A percentile compares a stretch with the other conserved stretches of the same genome.
Conservation (phyloP, 2,113 vertebrate genomes). For the Elgaria multicarinata region DNA sequence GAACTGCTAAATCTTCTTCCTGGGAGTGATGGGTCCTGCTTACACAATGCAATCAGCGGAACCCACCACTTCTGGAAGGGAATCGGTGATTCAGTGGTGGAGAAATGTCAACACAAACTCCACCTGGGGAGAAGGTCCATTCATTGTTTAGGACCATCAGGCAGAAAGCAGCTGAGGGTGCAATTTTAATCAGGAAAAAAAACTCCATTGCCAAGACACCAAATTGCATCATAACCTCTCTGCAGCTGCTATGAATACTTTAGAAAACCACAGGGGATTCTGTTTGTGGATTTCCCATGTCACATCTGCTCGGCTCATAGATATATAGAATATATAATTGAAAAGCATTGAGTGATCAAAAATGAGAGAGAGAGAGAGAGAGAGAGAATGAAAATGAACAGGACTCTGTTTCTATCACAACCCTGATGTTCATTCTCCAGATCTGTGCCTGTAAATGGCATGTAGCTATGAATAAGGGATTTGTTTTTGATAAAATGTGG, state of each 20-base stretch:
- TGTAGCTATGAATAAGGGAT: slow-evolving; percentile 13
- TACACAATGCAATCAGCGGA: too few relatives aligned
- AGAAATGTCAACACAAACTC: too few relatives aligned
- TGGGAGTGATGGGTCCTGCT: too few relatives aligned
- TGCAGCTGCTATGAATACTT: neutral
- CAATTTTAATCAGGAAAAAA: neutral
- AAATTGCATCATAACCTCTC: neutral
- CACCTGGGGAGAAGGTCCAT: too few relatives aligned
- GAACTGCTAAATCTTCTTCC: too few relatives aligned
- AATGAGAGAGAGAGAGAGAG: neutral
- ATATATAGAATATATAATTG: neutral
- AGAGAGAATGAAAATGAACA: neutral
- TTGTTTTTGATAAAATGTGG: slow-evolving; percentile 17
- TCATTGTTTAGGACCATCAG: too few relatives aligned
- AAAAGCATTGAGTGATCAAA: neutral
- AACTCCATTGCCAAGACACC: neutral
- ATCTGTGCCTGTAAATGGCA: neutral
- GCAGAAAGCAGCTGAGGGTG: neutral
- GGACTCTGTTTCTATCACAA: slow-evolving; percentile 20
- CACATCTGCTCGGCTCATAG: neutral
- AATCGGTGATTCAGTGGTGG: too few relatives aligned
- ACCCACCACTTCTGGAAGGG: too few relatives aligned
- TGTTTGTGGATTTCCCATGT: neutral
- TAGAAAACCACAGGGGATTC: neutral
- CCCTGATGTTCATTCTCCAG: neutral